A percentile compares a stretch with the other conserved stretches of the same genome.
These are phyloP conservation scores for Lepilemur ruficaudatus DNA, from an alignment of 2,797 vertebrate genomes.

Conservation along the genomic window DNA sequence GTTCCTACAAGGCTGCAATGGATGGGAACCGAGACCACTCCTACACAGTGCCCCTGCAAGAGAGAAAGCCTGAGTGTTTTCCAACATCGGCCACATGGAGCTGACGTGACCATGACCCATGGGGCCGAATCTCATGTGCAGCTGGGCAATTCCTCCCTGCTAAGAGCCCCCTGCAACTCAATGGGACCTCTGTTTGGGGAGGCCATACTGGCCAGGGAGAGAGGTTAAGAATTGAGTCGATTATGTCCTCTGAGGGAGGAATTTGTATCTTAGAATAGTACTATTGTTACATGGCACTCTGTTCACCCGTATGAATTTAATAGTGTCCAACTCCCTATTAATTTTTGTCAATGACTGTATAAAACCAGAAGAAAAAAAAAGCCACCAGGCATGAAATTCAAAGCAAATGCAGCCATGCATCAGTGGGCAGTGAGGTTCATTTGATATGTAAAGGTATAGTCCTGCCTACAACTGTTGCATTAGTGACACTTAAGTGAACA, in stretches of 20 bases:
- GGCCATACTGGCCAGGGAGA: neutral
- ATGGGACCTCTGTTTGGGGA: neutral
- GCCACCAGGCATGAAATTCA: slow-evolving; percentile 49
- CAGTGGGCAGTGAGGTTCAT: neutral
- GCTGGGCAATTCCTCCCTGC: neutral
- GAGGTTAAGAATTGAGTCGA: neutral
- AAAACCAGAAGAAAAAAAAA: slow-evolving; percentile 19
- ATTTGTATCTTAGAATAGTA: neutral
- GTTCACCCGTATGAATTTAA: slow-evolving; percentile 12
- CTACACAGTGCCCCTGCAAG: accelerated
- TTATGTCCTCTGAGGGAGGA: neutral
- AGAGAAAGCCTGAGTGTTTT: neutral
- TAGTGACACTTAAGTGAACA: neutral
- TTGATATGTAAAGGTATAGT: neutral
- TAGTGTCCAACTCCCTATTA: slow-evolving; percentile 31
- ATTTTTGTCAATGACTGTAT: slow-evolving; percentile 25
- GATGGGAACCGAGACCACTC: neutral
- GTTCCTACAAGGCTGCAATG: neutral
- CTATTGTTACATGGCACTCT: slow-evolving; percentile 11
- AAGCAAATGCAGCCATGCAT: neutral
- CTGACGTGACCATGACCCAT: accelerated
- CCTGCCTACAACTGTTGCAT: neutral
- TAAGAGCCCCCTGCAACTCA: neutral
- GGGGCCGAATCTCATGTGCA: neutral
- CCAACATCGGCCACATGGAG: accelerated